Conservation (phyloP, 2,113 vertebrate genomes). For the Cavia porcellus region DNA sequence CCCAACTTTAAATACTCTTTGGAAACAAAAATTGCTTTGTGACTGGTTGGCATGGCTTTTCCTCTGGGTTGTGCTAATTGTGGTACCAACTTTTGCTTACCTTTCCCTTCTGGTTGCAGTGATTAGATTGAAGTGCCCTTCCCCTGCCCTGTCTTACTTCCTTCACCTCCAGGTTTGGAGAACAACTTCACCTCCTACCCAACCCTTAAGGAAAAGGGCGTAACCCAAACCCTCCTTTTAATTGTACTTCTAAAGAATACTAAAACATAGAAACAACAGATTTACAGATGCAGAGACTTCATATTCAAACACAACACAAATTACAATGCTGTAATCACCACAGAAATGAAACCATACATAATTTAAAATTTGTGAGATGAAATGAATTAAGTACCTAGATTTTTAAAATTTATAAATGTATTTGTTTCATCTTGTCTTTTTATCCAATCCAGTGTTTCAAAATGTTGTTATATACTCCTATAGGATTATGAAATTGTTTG, state of each 20-base stretch:
- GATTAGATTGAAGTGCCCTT: not conserved
- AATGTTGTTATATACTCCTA: not conserved
- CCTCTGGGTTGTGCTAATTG: not conserved
- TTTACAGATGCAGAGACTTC: not conserved
- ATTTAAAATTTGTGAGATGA: not conserved
- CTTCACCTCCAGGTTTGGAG: not conserved
- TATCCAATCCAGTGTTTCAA: not conserved
- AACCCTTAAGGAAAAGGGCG: too few species aligned
- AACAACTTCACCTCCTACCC: not conserved
- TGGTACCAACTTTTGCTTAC: not conserved
- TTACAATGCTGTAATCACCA: not conserved
- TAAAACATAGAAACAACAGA: not conserved
- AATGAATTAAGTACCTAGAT: not conserved
- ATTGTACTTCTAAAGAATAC: not conserved
- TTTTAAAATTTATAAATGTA: not conserved
- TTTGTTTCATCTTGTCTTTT: not conserved
- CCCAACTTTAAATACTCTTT: fast-evolving
- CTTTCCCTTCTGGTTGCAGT: not conserved
- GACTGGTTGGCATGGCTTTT: not conserved
- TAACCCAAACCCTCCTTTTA: not conserved
- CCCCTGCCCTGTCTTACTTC: not conserved
- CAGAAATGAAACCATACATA: not conserved
- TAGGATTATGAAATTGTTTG: not conserved
- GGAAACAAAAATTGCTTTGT: not conserved
- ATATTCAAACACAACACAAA: too few species aligned